A percentile compares a stretch with the other conserved stretches of the same genome.
Conservation (phyloP, 2,113 vertebrate genomes). For the Colistium nudipinnis region DNA sequence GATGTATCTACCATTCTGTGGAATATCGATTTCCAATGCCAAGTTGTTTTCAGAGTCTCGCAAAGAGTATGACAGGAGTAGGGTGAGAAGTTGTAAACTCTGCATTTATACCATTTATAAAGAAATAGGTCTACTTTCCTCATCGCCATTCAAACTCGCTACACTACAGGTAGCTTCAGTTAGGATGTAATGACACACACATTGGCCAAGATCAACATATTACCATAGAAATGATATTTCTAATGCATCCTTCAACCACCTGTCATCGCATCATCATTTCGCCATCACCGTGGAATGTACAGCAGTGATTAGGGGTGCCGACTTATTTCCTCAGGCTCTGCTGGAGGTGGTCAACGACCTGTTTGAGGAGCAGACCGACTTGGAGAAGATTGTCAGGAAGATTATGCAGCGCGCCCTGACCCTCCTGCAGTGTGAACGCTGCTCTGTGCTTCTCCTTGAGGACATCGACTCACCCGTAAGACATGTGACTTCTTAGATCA, state of each 20-base stretch:
- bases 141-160: neutral
- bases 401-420: slow-evolving; percentile 85
- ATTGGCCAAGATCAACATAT: neutral
- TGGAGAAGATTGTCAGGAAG: slow-evolving; percentile 86
- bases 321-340: slow-evolving; percentile 68
- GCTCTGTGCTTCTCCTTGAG: slow-evolving; percentile 85
- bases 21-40: slow-evolving; percentile 82
- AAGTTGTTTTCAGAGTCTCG: slow-evolving; percentile 84
- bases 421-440: slow-evolving; percentile 83
- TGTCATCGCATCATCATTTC: neutral
- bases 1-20: slow-evolving; percentile 84
- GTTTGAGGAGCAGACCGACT: slow-evolving; percentile 85
- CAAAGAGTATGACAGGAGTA: slow-evolving; percentile 82
- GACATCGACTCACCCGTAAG: slow-evolving; percentile 84
- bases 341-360: slow-evolving; percentile 85
- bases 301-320: neutral
- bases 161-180: neutral
- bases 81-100: slow-evolving; percentile 68
- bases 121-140: neutral
- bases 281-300: neutral
- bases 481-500: neutral
- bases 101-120: slow-evolving; percentile 18
- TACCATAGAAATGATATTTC: no score
- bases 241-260: neutral
- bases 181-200: neutral